A percentile compares a stretch with the other conserved stretches of the same genome.
These are phyloP conservation scores for Myzus persicae DNA, from an alignment of 1,140 invertebrate genomes.

Conservation along the genomic window DNA sequence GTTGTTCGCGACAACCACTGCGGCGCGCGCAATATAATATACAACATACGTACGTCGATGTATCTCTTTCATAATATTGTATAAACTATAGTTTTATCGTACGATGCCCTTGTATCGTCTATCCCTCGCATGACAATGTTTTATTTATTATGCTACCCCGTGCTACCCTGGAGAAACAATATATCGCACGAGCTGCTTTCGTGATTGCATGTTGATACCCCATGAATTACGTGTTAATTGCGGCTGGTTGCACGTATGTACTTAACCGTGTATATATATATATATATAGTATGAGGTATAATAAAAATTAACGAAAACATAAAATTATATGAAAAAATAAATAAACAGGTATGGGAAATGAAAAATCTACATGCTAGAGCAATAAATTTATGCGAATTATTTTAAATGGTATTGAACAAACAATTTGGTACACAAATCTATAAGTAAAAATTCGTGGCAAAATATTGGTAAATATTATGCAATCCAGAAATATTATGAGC, in stretches of 20 bases:
- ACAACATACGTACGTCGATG: too few species aligned
- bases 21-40: too few species aligned
- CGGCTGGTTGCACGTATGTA: not conserved
- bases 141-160: constrained; percentile 42
- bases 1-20: too few species aligned
- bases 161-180: not conserved
- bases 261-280: too few species aligned
- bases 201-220: constrained; percentile 47
- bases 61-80: not conserved
- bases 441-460: too few species aligned
- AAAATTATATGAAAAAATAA: not conserved
- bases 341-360: not conserved
- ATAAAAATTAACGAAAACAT: constrained; percentile 6
- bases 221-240: constrained; percentile 58
- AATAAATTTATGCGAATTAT: not conserved
- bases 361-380: not conserved
- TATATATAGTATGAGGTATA: not conserved
- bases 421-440: too few species aligned
- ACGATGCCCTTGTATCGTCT: not conserved
- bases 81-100: too few species aligned
- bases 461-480: not conserved
- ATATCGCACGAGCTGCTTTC: not conserved
- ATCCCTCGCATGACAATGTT: not conserved
- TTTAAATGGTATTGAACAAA: not conserved
- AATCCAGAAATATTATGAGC: not conserved